These are phyloP conservation scores for Bostrychus sinensis DNA, from an alignment of 2,113 vertebrate genomes.

Conservation along the genomic window DNA sequence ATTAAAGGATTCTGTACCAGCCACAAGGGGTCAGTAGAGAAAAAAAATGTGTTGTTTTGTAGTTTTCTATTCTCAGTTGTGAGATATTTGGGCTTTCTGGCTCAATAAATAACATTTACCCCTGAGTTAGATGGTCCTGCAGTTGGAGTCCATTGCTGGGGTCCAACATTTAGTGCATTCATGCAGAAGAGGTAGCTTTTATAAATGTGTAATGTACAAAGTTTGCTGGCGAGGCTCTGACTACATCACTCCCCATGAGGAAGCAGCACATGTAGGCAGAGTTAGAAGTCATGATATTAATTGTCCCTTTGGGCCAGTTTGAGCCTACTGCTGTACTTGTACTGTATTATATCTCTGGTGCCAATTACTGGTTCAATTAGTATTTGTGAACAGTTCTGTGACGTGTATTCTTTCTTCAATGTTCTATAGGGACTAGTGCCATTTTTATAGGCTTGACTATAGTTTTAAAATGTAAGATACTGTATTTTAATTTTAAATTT, in stretches of 20 bases:
- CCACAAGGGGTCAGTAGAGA: neutral
- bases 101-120: constrained; percentile 1
- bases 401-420: no score
- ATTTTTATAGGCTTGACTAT: no score
- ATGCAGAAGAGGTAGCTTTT: neutral
- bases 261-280: neutral
- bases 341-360: neutral
- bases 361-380: neutral
- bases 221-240: neutral
- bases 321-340: neutral
- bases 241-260: neutral
- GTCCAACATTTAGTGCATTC: neutral
- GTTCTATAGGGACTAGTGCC: no score
- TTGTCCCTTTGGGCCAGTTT: neutral
- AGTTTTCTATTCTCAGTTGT: neutral
- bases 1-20: no score
- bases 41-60: no score
- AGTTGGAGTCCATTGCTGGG: neutral
- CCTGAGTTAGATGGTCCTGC: neutral
- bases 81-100: neutral
- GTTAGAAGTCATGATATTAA: neutral
- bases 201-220: constrained; percentile 15
- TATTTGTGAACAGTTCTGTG: no score
- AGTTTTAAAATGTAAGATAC: no score
- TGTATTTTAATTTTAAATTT: no score